Conservation (phyloP, 2,888 invertebrate genomes). For the Julus scanicus region DNA sequence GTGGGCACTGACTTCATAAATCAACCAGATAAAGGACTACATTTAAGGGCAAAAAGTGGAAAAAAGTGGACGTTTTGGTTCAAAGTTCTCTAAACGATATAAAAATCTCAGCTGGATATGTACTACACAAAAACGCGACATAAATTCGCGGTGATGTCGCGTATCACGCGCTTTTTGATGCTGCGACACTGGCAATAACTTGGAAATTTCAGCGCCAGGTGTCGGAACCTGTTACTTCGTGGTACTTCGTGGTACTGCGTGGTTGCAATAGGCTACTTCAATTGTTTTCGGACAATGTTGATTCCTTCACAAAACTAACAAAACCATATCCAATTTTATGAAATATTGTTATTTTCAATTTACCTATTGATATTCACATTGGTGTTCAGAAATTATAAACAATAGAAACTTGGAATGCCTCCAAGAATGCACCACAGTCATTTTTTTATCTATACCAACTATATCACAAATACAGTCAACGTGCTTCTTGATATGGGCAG, state of each 20-base stretch:
- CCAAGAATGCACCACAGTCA: too few species aligned
- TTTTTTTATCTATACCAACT: too few species aligned
- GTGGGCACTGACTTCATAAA: conserved; percentile 42
- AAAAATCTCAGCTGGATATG: neutral
- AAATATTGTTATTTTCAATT: too few species aligned
- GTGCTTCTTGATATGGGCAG: too few species aligned
- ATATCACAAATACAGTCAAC: too few species aligned
- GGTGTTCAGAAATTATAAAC: too few species aligned
- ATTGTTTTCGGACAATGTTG: neutral
- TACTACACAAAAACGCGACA: neutral
- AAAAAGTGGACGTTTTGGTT: neutral
- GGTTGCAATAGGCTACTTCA: neutral
- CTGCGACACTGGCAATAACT: neutral
- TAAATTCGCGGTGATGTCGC: neutral
- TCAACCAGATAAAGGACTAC: neutral
- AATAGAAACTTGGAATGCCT: too few species aligned
- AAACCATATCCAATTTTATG: too few species aligned
- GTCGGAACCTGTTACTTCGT: neutral
- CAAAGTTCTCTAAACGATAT: conserved; percentile 31
- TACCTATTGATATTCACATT: too few species aligned
- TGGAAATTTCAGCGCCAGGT: neutral
- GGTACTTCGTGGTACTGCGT: neutral
- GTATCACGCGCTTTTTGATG: conserved; percentile 23
- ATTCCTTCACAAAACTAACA: too few species aligned
- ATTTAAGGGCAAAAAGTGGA: conserved; percentile 3